Evolutionary conservation across 2,113 vertebrate genomes (phyloP).

Genomic region (Pomatostomus ruficeps): DNA sequence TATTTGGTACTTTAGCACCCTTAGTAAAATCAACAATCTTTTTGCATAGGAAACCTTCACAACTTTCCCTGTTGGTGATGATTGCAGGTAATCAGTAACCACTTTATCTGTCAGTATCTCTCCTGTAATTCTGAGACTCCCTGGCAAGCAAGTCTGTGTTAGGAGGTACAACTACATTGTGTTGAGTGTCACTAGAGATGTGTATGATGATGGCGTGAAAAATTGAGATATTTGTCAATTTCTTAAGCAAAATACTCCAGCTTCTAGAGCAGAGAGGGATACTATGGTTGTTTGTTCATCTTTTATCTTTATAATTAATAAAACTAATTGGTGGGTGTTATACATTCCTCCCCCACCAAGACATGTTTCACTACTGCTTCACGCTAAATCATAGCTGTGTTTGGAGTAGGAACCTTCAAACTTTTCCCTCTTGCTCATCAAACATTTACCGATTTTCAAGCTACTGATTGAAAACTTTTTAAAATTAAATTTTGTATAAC

Average conservation of each 20-base stretch:
- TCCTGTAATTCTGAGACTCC: neutral
- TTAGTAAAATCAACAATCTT: neutral
- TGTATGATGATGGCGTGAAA: neutral
- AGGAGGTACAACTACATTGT: neutral
- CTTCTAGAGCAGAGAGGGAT: neutral
- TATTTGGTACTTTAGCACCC: neutral
- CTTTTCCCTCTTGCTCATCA: neutral
- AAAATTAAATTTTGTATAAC: neutral
- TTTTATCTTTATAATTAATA: neutral
- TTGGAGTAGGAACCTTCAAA: neutral
- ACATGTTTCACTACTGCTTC: neutral
- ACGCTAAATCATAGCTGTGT: fast-evolving
- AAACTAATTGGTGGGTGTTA: neutral
- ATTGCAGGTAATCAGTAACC: neutral
- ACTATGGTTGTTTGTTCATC: neutral
- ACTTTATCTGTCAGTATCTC: neutral
- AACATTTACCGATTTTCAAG: neutral
- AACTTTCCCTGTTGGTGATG: neutral
- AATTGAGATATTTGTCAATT: neutral
- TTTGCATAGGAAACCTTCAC: neutral
- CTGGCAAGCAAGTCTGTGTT: neutral
- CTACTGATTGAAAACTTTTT: neutral
- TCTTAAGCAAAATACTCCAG: neutral
- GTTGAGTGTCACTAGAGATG: neutral
- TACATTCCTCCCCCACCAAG: fast-evolving